These are phyloP conservation scores for Megaceryle maxima DNA, from an alignment of 2,113 vertebrate species.

Conservation along the genomic window DNA sequence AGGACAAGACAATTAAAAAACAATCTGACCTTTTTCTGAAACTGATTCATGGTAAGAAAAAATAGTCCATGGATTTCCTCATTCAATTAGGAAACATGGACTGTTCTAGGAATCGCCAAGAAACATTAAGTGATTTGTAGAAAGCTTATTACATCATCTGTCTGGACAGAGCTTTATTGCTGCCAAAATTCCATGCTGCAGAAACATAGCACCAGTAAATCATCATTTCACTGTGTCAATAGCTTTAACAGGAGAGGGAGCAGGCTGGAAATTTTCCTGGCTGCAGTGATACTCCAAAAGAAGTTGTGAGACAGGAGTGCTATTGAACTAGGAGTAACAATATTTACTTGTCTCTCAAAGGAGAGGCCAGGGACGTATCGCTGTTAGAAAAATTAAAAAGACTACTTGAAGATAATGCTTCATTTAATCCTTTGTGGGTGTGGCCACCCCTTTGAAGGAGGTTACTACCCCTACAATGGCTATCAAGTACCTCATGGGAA, in stretches of 20 bases:
- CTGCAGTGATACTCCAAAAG: neutral
- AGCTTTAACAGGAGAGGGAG: neutral
- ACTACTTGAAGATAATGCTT: neutral
- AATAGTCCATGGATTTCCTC: neutral
- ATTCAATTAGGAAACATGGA: neutral
- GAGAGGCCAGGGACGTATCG: neutral
- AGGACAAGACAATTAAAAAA: neutral
- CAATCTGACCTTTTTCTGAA: neutral
- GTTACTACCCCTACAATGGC: neutral
- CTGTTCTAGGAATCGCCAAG: conserved; percentile 26
- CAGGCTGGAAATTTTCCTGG: neutral
- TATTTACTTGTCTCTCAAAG: neutral
- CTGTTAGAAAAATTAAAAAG: neutral
- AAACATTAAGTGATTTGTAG: conserved; percentile 9
- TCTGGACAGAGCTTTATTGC: conserved; percentile 21
- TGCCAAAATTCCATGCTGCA: neutral
- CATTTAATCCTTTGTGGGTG: neutral
- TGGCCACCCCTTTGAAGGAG: neutral
- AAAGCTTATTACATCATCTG: conserved; percentile 31
- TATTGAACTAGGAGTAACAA: neutral
- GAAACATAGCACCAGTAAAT: neutral
- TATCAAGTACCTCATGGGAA: neutral
- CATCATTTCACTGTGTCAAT: neutral
- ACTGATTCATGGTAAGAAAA: neutral
- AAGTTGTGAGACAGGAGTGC: neutral